Conservation (phyloP, 2,113 vertebrate genomes). For the Camelus bactrianus region DNA sequence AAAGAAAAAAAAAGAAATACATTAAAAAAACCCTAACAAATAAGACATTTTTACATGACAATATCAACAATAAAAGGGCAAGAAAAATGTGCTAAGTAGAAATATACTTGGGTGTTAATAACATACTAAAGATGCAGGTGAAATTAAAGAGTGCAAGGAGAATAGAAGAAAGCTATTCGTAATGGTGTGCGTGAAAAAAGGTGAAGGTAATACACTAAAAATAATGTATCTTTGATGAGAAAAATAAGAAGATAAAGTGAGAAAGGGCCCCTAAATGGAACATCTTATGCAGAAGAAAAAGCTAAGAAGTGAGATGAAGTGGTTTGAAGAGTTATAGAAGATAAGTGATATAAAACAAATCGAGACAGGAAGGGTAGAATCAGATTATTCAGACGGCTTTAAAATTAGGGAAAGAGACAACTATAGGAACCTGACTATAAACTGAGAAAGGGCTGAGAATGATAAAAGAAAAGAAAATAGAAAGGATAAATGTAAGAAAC, state of each 20-base stretch:
- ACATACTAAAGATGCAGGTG: background rate
- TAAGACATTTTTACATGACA: background rate
- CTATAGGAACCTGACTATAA: background rate
- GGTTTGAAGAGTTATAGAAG: background rate
- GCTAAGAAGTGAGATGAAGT: background rate
- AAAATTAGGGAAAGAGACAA: background rate
- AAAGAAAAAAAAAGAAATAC: background rate
- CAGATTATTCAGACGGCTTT: background rate
- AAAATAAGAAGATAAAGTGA: background rate
- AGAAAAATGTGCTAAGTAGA: background rate
- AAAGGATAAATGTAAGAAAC: background rate
- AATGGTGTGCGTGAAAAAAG: background rate
- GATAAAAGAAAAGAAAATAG: background rate
- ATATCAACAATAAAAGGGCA: constrained; percentile 4
- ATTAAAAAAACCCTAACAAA: background rate
- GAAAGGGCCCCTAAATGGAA: background rate
- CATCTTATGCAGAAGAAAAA: background rate
- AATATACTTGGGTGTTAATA: background rate
- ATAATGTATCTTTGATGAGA: constrained; percentile 14
- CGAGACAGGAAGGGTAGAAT: background rate
- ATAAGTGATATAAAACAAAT: background rate
- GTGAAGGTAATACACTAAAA: background rate
- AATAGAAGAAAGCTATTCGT: background rate
- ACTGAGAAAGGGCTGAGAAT: background rate
- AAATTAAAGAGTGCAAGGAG: background rate